phyloP scores from a whole-genome alignment of 1,140 invertebrate species.

The Paramacrobiotus metropolitanus region DNA sequence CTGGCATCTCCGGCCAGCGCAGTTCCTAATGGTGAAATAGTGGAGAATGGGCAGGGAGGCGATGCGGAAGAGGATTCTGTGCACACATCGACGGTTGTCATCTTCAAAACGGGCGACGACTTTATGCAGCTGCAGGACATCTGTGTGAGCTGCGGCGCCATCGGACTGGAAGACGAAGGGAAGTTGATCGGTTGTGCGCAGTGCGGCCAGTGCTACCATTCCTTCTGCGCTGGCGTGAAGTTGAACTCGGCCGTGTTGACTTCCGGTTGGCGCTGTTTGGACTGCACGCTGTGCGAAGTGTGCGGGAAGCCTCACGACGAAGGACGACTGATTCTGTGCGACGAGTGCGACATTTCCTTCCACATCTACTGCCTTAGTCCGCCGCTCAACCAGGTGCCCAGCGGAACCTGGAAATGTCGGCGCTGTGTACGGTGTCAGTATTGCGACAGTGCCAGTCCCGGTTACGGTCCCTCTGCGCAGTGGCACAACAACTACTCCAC shows the following conservation, averaged over 20 bases:
- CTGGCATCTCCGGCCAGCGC: background rate
- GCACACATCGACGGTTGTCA: background rate
- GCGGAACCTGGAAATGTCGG: slow-evolving; percentile 69
- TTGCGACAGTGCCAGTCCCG: slow-evolving; percentile 64
- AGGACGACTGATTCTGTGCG: slow-evolving; percentile 70
- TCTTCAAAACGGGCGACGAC: background rate
- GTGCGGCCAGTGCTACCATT: slow-evolving; percentile 97
- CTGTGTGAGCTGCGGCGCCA: slow-evolving; percentile 90
- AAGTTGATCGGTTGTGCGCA: slow-evolving; percentile 83
- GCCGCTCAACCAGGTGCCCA: slow-evolving; percentile 63
- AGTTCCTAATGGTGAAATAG: too few relatives aligned
- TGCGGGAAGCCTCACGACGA: slow-evolving; percentile 85
- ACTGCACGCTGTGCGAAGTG: slow-evolving; percentile 96
- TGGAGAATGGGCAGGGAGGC: background rate
- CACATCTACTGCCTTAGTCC: slow-evolving; percentile 97
- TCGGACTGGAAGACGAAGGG: slow-evolving; percentile 74
- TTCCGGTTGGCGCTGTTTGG: slow-evolving; percentile 91
- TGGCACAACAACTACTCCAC: slow-evolving; percentile 66
- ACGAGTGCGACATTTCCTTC: slow-evolving; percentile 97
- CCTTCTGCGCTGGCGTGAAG: slow-evolving; percentile 88
- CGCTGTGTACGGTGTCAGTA: slow-evolving; percentile 80
- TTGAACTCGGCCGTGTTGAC: slow-evolving; percentile 47
- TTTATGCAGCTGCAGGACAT: slow-evolving; percentile 41
- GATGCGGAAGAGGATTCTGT: background rate
- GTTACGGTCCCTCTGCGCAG: slow-evolving; percentile 39